Conservation (phyloP, 2,797 vertebrate species). For the Rhabdomys pumilio region DNA sequence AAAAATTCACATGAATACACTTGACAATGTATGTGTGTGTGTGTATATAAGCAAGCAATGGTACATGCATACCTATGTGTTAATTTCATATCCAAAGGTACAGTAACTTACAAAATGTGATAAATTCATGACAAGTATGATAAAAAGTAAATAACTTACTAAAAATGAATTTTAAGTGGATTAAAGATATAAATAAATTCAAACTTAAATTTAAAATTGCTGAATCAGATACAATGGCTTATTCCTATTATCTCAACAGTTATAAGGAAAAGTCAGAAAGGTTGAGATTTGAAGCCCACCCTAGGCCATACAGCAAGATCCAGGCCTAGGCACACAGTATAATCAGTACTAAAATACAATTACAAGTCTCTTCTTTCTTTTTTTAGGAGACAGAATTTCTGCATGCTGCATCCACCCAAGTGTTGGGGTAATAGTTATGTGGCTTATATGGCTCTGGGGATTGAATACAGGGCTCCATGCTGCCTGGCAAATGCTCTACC, state of each 20-base stretch:
- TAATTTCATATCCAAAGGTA: background rate
- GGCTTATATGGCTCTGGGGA: background rate
- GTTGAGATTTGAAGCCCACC: background rate
- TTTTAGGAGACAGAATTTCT: background rate
- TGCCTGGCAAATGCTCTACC: background rate
- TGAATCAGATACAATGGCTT: background rate
- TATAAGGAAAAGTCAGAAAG: background rate
- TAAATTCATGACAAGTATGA: background rate
- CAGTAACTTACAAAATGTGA: background rate
- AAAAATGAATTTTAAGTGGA: background rate
- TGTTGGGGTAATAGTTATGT: background rate
- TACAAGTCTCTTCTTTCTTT: background rate
- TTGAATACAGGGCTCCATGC: background rate
- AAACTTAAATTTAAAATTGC: background rate
- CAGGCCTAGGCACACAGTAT: background rate
- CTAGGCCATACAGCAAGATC: background rate
- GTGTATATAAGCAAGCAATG: background rate
- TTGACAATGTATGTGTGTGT: background rate
- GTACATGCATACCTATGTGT: background rate
- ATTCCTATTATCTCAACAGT: background rate
- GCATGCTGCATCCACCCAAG: background rate
- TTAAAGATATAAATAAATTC: background rate
- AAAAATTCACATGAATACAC: constrained; percentile 1
- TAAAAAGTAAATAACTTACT: background rate
- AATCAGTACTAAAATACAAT: background rate